Evolutionary conservation across 1,140 invertebrate genomes (phyloP).

Genomic region (Pseudomyrmex cubaensis): DNA sequence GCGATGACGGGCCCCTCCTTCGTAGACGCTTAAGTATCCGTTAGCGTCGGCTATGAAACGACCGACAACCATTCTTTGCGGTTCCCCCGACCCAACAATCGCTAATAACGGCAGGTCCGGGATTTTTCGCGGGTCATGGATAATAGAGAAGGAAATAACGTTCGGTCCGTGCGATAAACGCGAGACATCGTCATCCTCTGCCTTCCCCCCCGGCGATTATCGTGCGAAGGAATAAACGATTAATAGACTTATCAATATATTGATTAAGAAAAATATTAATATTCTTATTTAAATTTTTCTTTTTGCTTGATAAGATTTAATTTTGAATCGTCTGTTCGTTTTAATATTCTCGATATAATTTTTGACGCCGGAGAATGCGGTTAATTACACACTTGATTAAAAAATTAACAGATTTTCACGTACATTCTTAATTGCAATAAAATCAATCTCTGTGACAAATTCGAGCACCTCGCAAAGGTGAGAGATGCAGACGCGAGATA

Average conservation of each 20-base stretch:
- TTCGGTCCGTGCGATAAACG: not conserved
- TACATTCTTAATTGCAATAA: not conserved
- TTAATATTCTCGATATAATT: not conserved
- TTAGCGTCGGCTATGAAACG: slow-evolving; percentile 53
- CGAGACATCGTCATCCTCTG: not conserved
- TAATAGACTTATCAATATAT: not conserved
- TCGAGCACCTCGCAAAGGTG: not conserved
- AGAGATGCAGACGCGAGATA: slow-evolving; percentile 16
- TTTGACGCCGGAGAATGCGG: not conserved
- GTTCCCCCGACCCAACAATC: slow-evolving; percentile 26
- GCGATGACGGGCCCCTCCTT: slow-evolving; percentile 38
- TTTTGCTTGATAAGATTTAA: not conserved
- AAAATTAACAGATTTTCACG: too few relatives aligned
- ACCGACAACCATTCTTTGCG: slow-evolving; percentile 49
- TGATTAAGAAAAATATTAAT: not conserved
- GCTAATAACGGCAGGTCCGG: slow-evolving; percentile 36
- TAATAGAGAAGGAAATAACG: slow-evolving; percentile 29
- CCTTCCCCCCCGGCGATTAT: not conserved
- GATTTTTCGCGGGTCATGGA: slow-evolving; percentile 40
- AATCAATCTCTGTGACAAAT: slow-evolving; percentile 8
- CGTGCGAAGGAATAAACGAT: not conserved
- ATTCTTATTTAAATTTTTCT: not conserved
- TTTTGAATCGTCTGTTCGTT: too few relatives aligned
- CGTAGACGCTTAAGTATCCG: slow-evolving; percentile 56
- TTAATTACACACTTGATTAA: not conserved